Evolutionary conservation across 1,140 invertebrate genomes (phyloP).

Genomic region (Pseudachorutes palmiensis): DNA sequence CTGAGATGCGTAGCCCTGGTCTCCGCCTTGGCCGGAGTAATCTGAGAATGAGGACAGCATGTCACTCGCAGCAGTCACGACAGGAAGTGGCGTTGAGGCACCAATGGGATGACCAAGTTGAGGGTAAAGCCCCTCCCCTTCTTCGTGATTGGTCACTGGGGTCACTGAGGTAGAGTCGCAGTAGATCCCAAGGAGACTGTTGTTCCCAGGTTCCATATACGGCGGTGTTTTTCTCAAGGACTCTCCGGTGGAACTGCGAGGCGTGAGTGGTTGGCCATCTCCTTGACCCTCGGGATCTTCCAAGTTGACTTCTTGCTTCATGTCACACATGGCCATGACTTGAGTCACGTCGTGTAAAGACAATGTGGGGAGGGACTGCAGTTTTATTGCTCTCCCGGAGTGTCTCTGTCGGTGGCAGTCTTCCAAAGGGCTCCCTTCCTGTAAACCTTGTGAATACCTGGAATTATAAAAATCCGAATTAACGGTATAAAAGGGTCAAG

Average conservation of each 20-base stretch:
- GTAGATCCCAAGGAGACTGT: constrained; percentile 1
- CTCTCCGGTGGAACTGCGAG: neutral
- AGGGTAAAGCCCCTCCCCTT: neutral
- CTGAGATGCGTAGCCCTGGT: neutral
- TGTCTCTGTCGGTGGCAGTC: neutral
- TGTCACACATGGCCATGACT: constrained; percentile 9
- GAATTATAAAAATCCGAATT: too few species aligned
- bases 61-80: neutral
- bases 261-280: neutral
- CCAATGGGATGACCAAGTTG: neutral
- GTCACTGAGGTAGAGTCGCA: constrained; percentile 4
- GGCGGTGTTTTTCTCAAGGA: constrained; percentile 11
- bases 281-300: neutral
- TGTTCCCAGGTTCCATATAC: neutral
- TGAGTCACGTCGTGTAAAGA: neutral
- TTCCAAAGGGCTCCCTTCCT: neutral
- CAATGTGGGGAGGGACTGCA: neutral
- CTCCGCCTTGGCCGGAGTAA: neutral
- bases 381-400: constrained; percentile 7
- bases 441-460: constrained; percentile 2
- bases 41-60: neutral
- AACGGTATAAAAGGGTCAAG: too few species aligned
- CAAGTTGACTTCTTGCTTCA: neutral
- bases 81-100: neutral
- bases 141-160: neutral